Base-by-base conservation (phyloP, 2,113 vertebrate genomes). In the Polypterus senegalus region DNA sequence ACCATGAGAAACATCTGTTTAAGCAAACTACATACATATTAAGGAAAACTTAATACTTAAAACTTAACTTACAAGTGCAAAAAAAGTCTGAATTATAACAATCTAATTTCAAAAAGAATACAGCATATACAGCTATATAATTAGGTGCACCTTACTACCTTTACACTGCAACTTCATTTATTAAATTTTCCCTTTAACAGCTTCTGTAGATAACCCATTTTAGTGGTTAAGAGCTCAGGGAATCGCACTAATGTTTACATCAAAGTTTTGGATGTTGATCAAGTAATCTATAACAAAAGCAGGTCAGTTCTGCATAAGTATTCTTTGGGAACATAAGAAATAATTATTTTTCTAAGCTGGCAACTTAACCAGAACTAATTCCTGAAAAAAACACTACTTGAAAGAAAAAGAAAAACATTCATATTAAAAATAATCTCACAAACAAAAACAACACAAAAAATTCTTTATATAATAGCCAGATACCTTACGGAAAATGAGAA, bases 61-160 rank as follows among this genome's bases (percentile, higher is more conserved):
- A n/a, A n/a, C n/a, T n/a, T n/a, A n/a, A n/a, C n/a, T n/a, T n/a
- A n/a, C n/a, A 6, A 51, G 6, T 51, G 9, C 27, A 51, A 6
- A 51, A 51, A 7, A 7, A 51, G 6, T 51, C 49, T 9, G 6
- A 7, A 51, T 51, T 7, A 6, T 51, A 51, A 27, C 27, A 77
- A 79, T 75, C 76, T 79, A 78, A 74, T 68, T 69, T 48, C 60
- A 73, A 66, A 78, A 67, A 70, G 73, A 68, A 69, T 67, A 79
- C 78, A 80, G 73, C 80, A 79, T 76, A 74, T 76, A 72, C 59
- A 68, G 74, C 73, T 71, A 61, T 74, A 73, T 68, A 61, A 70
- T 11, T 57, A 57, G 59, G 56, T 48, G n/a, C 9, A 51, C 27
- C 56, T 55, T 62, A 43, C 44, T 67, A 63, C 46, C 45, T 48